phyloP scores from a whole-genome alignment of 2,113 vertebrate genomes.

The Menidia beryllina region DNA sequence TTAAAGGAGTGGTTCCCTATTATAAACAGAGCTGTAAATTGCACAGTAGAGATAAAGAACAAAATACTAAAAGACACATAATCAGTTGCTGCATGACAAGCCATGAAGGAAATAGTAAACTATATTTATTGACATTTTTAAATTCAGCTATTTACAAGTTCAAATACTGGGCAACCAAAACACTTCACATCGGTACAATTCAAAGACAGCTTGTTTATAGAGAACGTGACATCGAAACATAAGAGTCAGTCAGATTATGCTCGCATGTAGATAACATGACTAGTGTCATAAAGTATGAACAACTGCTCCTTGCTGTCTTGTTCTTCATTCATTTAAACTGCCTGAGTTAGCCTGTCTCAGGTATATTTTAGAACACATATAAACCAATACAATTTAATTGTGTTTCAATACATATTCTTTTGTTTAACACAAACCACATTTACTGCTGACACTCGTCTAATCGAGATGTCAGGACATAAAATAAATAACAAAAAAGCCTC shows the following conservation, averaged over 20 bases:
- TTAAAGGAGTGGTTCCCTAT: not conserved
- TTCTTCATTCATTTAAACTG: constrained; percentile 2
- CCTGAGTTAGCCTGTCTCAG: constrained; percentile 14
- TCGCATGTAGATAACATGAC: constrained; percentile 30
- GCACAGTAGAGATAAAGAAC: constrained; percentile 33
- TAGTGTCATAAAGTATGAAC: constrained; percentile 4
- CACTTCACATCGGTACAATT: constrained; percentile 49
- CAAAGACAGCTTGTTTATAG: constrained; percentile 62
- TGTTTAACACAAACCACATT: constrained; percentile 42
- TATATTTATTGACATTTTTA: constrained; percentile 86
- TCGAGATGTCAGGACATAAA: not conserved
- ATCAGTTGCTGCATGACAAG: constrained; percentile 81
- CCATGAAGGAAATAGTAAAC: constrained; percentile 86
- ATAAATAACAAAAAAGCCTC: not conserved
- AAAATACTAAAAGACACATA: constrained; percentile 76
- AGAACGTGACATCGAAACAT: constrained; percentile 31
- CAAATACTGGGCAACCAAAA: constrained; percentile 60
- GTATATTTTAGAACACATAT: constrained; percentile 33
- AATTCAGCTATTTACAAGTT: constrained; percentile 89
- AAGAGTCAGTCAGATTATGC: constrained; percentile 29
- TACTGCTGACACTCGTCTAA: constrained; percentile 8
- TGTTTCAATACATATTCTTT: constrained; percentile 27
- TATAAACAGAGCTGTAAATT: not conserved
- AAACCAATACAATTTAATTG: constrained; percentile 12
- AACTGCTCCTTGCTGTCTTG: not conserved